Base-by-base conservation (phyloP, 2,113 vertebrate species). In the Cariama cristata region DNA sequence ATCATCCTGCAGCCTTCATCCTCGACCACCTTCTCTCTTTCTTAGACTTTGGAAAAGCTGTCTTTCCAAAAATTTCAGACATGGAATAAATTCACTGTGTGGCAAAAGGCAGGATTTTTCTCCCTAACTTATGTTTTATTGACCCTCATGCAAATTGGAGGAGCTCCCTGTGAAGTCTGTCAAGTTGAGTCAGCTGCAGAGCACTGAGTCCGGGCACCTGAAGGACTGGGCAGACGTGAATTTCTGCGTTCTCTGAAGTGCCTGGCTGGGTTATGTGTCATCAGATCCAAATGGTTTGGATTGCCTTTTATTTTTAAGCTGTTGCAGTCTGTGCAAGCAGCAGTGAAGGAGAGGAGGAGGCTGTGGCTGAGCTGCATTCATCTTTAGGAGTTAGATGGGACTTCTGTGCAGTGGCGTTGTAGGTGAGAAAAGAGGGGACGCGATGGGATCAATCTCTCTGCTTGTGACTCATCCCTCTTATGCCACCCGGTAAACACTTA, bases 171-270 rank as follows among this genome's bases (percentile, higher is more conserved):
- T 74, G 77, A 81, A 63, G 14, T 28, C 40, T 63, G 28, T 50
- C 40, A 44, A 2, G 24, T 5, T 81, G 62, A n/a, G 32, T 67
- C 76, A 63, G 77, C 55, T n/a, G n/a, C 47, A 58, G 32, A 44
- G 30, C 2, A 3, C 44, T 1, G 1, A 58, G 30, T 40, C 60
- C 2, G 5, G 22, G 45, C 67, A 33, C 44, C 33, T 40, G 47
- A 14, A 60, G 59, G 42, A 19, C 42, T 40, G 45, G 12, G 27
- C 3, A 7, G 21, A 28, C 0, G 1, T 15, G 19, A 72, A 28
- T 75, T 84, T 93, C 68, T 75, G 47, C 2, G 0, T 26, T 74
- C 20, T 38, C 42, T 85, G 42, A 85, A 56, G 56, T n/a, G 21
- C 44, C 42, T 85, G n/a, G 4, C 74, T 42, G 60, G n/a, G 44